These are phyloP conservation scores for Drosophila histrio DNA, from an alignment of 2,888 invertebrate species.

Conservation along the genomic window DNA sequence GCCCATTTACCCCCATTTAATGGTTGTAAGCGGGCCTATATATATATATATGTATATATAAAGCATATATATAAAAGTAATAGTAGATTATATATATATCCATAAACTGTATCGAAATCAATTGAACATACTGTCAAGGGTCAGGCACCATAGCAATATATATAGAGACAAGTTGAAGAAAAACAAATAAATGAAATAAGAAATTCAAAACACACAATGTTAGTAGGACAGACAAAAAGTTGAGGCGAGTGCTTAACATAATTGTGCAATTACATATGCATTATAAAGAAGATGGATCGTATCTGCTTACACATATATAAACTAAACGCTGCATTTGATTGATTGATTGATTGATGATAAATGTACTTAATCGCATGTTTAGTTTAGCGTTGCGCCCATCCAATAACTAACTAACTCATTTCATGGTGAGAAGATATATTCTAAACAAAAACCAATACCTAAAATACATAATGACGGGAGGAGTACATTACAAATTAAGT, in stretches of 20 bases:
- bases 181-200: constrained; percentile 12
- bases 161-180: constrained; percentile 19
- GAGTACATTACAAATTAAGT: constrained; percentile 8
- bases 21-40: constrained; percentile 54
- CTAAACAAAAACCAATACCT: constrained; percentile 20
- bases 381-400: constrained; percentile 22
- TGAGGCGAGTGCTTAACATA: constrained; percentile 10
- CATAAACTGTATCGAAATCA: constrained; percentile 8
- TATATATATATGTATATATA: constrained; percentile 3
- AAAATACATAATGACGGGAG: background rate
- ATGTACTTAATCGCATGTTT: constrained; percentile 54
- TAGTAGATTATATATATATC: constrained; percentile 27
- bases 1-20: constrained; percentile 56
- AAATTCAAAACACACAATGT: constrained; percentile 3
- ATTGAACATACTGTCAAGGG: constrained; percentile 22
- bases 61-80: constrained; percentile 24
- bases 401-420: constrained; percentile 3
- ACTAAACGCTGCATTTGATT: constrained; percentile 41
- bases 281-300: constrained; percentile 4
- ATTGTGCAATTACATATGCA: constrained; percentile 6
- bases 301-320: constrained; percentile 38
- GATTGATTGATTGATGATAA: constrained; percentile 1
- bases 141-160: constrained; percentile 34
- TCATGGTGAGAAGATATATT: constrained; percentile 31
- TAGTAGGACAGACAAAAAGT: constrained; percentile 10